phyloP scores from a whole-genome alignment of 2,888 invertebrate species.

The Psylliodes chrysocephalus region DNA sequence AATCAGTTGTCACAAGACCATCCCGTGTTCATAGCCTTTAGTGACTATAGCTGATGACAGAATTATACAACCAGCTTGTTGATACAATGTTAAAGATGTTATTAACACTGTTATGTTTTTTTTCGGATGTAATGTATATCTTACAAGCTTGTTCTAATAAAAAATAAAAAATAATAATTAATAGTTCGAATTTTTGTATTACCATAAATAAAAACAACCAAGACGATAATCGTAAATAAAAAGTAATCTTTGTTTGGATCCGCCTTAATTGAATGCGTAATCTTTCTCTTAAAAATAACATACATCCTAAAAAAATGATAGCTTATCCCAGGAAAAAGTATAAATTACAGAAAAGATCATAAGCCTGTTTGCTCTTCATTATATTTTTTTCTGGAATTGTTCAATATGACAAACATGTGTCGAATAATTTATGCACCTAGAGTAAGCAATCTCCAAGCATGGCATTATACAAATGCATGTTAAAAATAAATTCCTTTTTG shows the following conservation, averaged over 20 bases:
- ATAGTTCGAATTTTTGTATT: too few species aligned
- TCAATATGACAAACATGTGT: constrained; percentile 7
- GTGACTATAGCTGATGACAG: constrained; percentile 28
- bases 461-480: too few species aligned
- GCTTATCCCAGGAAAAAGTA: background rate
- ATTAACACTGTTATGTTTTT: constrained; percentile 11
- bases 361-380: constrained; percentile 10
- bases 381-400: background rate
- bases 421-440: background rate
- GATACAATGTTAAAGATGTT: constrained; percentile 7
- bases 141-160: background rate
- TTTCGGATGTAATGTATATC: constrained; percentile 8
- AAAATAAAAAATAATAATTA: too few species aligned
- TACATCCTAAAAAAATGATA: background rate
- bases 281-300: background rate
- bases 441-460: background rate
- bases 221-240: constrained; percentile 1
- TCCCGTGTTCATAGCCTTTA: constrained; percentile 25
- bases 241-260: background rate
- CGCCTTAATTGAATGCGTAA: background rate
- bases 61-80: constrained; percentile 24
- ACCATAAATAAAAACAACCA: constrained; percentile 1
- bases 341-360: constrained; percentile 7
- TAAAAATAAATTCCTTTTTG: too few species aligned
- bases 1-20: constrained; percentile 38